phyloP scores from a whole-genome alignment of 2,888 invertebrate genomes.

The Plebejus melissa region DNA sequence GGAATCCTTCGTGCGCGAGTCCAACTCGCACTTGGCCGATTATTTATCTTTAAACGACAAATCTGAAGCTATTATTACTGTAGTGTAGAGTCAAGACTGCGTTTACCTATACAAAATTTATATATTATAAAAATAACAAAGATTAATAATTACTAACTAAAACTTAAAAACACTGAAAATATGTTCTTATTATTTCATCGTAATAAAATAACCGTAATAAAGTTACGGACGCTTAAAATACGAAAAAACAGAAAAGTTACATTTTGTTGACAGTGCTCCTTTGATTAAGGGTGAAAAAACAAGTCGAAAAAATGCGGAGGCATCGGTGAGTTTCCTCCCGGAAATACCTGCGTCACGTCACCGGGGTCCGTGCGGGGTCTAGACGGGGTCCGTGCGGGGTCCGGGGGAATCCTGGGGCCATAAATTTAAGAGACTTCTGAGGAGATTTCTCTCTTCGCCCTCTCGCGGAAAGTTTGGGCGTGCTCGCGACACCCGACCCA shows the following conservation, averaged over 20 bases:
- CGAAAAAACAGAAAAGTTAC: conserved; percentile 27
- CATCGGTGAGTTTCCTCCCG: conserved; percentile 57
- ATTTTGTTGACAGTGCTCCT: conserved; percentile 41
- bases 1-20: too few species aligned
- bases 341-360: conserved; percentile 70
- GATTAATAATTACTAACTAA: background rate
- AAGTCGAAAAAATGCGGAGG: conserved; percentile 44
- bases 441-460: conserved; percentile 62
- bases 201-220: background rate
- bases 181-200: background rate
- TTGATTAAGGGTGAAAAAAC: conserved; percentile 44
- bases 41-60: too few species aligned
- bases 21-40: too few species aligned
- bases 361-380: background rate
- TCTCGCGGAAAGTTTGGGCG: conserved; percentile 60
- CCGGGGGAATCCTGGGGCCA: conserved; percentile 44
- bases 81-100: too few species aligned
- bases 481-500: conserved; percentile 57
- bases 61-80: too few species aligned
- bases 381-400: background rate
- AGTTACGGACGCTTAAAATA: background rate
- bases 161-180: background rate
- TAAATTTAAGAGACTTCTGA: conserved; percentile 68
- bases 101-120: too few species aligned
- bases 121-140: background rate